Evolutionary conservation across 2,888 invertebrate species (phyloP).

Genomic region (Argyresthia goedartella): DNA sequence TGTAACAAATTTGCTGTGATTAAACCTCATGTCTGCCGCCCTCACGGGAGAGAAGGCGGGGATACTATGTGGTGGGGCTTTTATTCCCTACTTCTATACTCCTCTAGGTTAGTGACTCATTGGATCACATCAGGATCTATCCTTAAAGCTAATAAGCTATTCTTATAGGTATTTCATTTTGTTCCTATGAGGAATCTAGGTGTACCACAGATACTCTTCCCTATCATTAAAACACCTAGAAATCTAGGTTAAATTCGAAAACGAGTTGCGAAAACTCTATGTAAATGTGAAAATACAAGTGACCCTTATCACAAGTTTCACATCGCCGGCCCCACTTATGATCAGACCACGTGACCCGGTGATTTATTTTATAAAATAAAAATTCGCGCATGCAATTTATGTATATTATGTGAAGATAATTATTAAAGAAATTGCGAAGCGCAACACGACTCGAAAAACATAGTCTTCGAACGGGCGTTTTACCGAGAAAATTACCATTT

Average conservation of each 20-base stretch:
- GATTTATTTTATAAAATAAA: background rate
- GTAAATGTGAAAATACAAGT: too few species aligned
- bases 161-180: too few species aligned
- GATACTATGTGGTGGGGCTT: conserved; percentile 2
- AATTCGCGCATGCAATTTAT: conserved; percentile 18
- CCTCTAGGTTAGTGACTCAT: too few species aligned
- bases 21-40: conserved; percentile 16
- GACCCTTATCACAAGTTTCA: background rate
- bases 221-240: too few species aligned
- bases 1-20: conserved; percentile 26
- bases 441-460: conserved; percentile 34
- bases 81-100: background rate
- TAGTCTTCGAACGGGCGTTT: conserved; percentile 24
- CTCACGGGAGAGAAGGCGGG: conserved; percentile 11
- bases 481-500: conserved; percentile 43
- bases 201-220: too few species aligned
- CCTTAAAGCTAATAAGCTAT: too few species aligned
- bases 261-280: background rate
- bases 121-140: too few species aligned
- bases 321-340: background rate
- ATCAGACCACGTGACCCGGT: conserved; percentile 3
- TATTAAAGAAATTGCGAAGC: conserved; percentile 51
- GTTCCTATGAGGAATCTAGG: too few species aligned
- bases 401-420: conserved; percentile 31
- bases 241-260: background rate